A percentile compares a stretch with the other conserved stretches of the same genome.
These are phyloP conservation scores for Heteromormyrus szaboi DNA, from an alignment of 2,797 vertebrate species.

Conservation along the genomic window DNA sequence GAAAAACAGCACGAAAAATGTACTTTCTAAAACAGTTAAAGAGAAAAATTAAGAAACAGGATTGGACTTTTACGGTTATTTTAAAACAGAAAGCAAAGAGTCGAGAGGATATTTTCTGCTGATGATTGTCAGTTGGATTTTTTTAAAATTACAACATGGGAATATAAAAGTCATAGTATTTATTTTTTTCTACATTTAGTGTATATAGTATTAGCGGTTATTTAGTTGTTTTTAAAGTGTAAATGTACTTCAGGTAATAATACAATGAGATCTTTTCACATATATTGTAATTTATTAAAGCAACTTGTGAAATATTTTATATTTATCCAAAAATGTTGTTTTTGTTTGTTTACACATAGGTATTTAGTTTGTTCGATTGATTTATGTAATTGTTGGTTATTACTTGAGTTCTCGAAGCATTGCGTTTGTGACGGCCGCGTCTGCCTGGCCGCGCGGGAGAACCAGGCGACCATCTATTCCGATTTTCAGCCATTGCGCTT, in stretches of 20 bases:
- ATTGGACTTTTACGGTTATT: background rate
- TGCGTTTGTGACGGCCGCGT: conserved; percentile 60
- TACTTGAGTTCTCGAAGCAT: conserved; percentile 48
- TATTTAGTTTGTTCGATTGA: background rate
- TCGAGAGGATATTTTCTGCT: background rate
- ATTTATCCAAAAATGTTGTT: background rate
- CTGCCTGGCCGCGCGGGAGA: conserved; percentile 44
- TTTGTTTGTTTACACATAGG: background rate
- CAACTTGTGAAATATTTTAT: background rate
- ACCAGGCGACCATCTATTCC: conserved; percentile 40
- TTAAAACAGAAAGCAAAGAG: background rate
- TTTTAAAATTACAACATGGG: background rate
- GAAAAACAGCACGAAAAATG: background rate
- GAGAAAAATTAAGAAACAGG: background rate
- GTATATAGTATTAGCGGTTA: background rate
- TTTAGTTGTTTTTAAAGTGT: background rate
- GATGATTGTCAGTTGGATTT: background rate
- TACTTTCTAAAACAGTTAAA: background rate
- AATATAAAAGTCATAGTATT: background rate
- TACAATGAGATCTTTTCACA: background rate
- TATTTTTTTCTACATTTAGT: background rate
- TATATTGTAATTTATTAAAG: background rate
- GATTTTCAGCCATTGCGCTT: background rate
- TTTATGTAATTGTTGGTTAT: conserved; percentile 49
- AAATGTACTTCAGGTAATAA: background rate